Evolutionary conservation across 2,888 invertebrate genomes (phyloP).

Genomic region (Hemaris fuciformis): DNA sequence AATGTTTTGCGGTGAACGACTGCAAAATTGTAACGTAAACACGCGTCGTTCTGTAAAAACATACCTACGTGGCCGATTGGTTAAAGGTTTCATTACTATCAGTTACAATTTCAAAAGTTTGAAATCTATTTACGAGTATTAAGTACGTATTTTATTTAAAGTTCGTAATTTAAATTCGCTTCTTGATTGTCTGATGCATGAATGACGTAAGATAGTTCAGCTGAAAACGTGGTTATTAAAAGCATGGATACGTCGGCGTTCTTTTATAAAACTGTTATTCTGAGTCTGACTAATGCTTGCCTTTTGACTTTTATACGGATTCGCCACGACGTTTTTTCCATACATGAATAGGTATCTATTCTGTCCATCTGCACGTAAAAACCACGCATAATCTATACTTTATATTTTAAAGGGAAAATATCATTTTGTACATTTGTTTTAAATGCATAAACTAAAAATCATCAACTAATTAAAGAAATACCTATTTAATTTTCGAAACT

Average conservation of each 20-base stretch:
- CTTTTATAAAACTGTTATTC: not conserved
- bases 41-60: conserved; percentile 12
- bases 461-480: too few species aligned
- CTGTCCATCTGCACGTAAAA: not conserved
- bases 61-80: not conserved
- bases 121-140: too few species aligned
- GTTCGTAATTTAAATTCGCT: too few species aligned
- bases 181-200: too few species aligned
- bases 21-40: conserved; percentile 45
- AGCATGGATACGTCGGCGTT: not conserved
- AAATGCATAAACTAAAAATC: too few species aligned
- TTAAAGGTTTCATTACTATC: too few species aligned
- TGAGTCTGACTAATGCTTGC: not conserved
- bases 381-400: not conserved
- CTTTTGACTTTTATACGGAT: not conserved
- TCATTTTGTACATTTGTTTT: too few species aligned
- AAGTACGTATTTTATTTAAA: too few species aligned
- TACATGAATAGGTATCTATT: not conserved
- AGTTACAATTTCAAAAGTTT: too few species aligned
- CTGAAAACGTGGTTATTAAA: not conserved
- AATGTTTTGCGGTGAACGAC: conserved; percentile 48
- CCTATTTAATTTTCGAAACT: too few species aligned
- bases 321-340: not conserved
- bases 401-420: too few species aligned
- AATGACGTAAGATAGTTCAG: too few species aligned